Evolutionary conservation across 2,113 vertebrate species (phyloP).

Genomic region (Mesoclemmys tuberculata): DNA sequence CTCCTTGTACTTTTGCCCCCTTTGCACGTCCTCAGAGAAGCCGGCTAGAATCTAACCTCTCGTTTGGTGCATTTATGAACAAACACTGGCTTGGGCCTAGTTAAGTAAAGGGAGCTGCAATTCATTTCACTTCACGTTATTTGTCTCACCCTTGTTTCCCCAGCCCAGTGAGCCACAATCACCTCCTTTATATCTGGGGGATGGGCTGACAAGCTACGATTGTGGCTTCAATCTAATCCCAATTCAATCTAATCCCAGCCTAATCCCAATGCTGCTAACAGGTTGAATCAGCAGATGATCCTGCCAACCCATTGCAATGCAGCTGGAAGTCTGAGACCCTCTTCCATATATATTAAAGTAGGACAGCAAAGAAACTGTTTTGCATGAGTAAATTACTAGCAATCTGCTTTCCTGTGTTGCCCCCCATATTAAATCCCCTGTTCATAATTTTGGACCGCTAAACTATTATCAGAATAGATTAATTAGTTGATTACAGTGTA

Average conservation of each 20-base stretch:
- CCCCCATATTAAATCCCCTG: neutral
- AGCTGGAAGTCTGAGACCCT: neutral
- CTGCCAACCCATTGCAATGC: neutral
- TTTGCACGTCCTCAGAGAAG: neutral
- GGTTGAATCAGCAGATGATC: neutral
- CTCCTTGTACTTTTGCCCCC: neutral
- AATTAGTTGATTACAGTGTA: neutral
- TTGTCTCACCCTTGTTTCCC: neutral
- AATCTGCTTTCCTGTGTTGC: neutral
- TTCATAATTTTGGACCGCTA: neutral
- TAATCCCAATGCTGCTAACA: neutral
- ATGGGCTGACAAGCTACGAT: neutral
- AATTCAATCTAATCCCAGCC: neutral
- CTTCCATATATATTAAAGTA: neutral
- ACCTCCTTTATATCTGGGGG: neutral
- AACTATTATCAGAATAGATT: neutral
- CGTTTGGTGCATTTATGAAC: neutral
- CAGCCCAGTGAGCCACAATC: neutral
- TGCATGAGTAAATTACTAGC: neutral
- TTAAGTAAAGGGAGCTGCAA: neutral
- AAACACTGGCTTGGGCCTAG: neutral
- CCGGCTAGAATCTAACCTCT: neutral
- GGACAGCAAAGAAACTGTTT: neutral
- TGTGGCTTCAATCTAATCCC: neutral
- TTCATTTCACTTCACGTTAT: neutral